Conservation (phyloP, 2,113 vertebrate genomes). For the Dunckerocampus dactyliophorus region DNA sequence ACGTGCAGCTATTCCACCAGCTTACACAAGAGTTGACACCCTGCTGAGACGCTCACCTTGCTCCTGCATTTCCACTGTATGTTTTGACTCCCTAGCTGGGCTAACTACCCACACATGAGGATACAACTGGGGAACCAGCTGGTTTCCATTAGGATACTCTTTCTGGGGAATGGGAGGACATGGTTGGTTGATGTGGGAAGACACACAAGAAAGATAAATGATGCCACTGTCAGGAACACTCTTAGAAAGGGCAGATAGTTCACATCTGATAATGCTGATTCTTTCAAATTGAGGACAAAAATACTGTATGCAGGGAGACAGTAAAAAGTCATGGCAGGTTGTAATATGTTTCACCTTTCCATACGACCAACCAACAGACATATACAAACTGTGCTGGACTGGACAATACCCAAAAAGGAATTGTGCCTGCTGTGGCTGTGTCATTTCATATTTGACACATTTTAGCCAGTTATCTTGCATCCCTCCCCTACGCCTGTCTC, state of each 20-base stretch:
- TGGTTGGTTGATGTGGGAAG: conserved; percentile 52
- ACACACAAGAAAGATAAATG: conserved; percentile 64
- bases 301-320: conserved; percentile 1
- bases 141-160: conserved; percentile 74
- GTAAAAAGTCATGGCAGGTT: conserved; percentile 12
- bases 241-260: conserved; percentile 33
- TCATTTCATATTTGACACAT: neutral
- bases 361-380: neutral
- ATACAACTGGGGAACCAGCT: conserved; percentile 63
- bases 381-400: neutral
- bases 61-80: conserved; percentile 42
- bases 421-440: neutral
- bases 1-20: conserved; percentile 57
- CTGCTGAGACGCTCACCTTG: conserved; percentile 36
- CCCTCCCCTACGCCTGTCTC: neutral
- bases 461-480: too few species aligned
- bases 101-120: conserved; percentile 20
- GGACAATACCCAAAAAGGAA: neutral
- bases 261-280: conserved; percentile 56
- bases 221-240: conserved; percentile 47
- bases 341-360: conserved; percentile 37
- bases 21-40: conserved; percentile 41
- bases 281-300: conserved; percentile 36
- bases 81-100: conserved; percentile 25
- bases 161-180: conserved; percentile 49